These are phyloP conservation scores for Cephus spinipes DNA, from an alignment of 2,888 invertebrate genomes.

Conservation along the genomic window DNA sequence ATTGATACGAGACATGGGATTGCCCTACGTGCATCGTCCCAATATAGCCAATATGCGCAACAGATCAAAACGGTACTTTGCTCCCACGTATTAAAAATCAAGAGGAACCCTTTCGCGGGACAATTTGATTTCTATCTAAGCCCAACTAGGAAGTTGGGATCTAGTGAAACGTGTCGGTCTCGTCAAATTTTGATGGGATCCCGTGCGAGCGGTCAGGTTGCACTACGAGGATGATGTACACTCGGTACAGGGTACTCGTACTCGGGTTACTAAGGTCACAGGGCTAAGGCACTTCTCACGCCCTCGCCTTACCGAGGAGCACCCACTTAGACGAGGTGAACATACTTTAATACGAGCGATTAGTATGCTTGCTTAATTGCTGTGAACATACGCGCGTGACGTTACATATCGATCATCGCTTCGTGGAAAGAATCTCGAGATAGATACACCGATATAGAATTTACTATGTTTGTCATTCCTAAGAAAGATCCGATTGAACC, in stretches of 20 bases:
- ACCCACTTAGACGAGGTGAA: conserved; percentile 61
- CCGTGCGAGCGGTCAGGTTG: background rate
- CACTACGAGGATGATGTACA: background rate
- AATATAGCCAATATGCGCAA: background rate
- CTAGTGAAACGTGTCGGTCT: conserved; percentile 42
- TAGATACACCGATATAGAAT: background rate
- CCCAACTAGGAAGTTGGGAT: background rate
- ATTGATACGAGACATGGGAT: background rate
- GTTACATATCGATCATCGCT: conserved; percentile 57
- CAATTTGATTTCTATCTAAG: background rate
- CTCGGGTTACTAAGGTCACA: conserved; percentile 62
- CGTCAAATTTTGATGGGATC: conserved; percentile 63
- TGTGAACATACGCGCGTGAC: conserved; percentile 59
- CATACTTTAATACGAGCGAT: conserved; percentile 61
- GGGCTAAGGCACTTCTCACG: conserved; percentile 66
- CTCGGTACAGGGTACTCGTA: conserved; percentile 22
- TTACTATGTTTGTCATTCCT: background rate
- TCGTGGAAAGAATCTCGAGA: background rate
- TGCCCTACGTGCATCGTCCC: background rate
- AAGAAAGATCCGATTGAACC: background rate
- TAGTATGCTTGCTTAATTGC: conserved; percentile 65
- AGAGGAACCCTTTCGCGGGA: background rate
- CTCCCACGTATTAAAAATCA: conserved; percentile 42
- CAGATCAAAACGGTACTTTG: conserved; percentile 7
- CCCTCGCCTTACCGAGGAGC: conserved; percentile 61